Evolutionary conservation across 2,888 invertebrate genomes (phyloP).

Genomic region (Caenorhabditis drosophilae): DNA sequence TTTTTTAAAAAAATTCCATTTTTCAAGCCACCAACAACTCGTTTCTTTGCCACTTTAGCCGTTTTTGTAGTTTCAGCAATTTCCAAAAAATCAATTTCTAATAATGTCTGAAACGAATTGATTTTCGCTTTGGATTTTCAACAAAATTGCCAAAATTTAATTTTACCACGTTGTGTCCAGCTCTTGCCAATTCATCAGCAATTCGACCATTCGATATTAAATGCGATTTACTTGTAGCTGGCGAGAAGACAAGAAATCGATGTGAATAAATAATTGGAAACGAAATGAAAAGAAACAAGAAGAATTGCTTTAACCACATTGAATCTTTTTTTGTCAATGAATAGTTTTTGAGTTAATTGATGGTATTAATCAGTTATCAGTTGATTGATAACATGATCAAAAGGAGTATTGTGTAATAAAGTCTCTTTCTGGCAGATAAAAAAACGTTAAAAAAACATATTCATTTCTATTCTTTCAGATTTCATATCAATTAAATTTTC

Average conservation of each 20-base stretch:
- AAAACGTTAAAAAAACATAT: too few species aligned
- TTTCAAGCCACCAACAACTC: conserved; percentile 23
- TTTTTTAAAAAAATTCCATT: conserved; percentile 2
- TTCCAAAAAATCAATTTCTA: conserved; percentile 41
- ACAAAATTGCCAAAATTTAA: neutral
- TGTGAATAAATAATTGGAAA: conserved; percentile 6
- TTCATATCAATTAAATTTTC: conserved; percentile 7
- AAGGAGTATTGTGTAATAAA: too few species aligned
- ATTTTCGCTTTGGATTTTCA: too few species aligned
- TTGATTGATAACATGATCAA: too few species aligned
- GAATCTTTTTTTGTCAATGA: too few species aligned
- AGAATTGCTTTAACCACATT: too few species aligned
- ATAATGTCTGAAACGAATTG: conserved; percentile 29
- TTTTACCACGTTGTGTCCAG: conserved; percentile 57
- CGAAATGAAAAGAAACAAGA: too few species aligned
- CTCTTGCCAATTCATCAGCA: conserved; percentile 53
- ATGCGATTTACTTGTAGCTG: conserved; percentile 46
- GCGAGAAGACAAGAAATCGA: conserved; percentile 46
- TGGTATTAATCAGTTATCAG: too few species aligned
- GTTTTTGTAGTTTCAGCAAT: conserved; percentile 34
- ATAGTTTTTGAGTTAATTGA: too few species aligned
- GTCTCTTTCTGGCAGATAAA: too few species aligned
- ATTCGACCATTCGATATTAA: conserved; percentile 54
- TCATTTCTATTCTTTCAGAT: neutral
- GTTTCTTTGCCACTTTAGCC: conserved; percentile 30